Percentiles rank a stretch among this genome's conserved stretches.
Conservation (phyloP, 2,888 invertebrate genomes). For the Eupithecia inturbata region DNA sequence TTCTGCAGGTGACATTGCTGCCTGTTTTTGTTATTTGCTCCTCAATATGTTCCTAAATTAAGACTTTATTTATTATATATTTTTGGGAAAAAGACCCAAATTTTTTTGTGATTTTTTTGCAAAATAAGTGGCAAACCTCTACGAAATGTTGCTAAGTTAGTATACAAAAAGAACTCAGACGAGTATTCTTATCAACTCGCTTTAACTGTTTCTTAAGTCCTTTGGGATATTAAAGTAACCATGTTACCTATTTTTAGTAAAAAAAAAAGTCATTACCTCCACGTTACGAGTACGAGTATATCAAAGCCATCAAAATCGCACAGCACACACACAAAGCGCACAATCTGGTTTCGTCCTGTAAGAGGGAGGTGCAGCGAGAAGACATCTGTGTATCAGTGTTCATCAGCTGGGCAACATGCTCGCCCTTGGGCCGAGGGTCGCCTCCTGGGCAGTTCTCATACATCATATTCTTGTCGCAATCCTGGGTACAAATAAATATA, state of each 20-base stretch:
- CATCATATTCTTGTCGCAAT: conserved; percentile 69
- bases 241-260: background rate
- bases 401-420: conserved; percentile 56
- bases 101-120: no score
- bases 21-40: no score
- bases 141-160: no score
- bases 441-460: conserved; percentile 70
- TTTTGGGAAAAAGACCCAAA: no score
- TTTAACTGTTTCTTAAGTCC: no score
- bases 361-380: background rate
- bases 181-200: no score
- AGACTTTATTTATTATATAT: no score
- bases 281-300: background rate
- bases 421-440: conserved; percentile 64
- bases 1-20: no score
- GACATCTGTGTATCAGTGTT: conserved; percentile 22
- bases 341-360: background rate
- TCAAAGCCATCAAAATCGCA: background rate
- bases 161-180: no score
- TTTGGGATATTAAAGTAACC: no score
- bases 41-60: no score
- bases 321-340: background rate
- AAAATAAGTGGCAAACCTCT: no score
- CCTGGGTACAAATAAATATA: conserved; percentile 49
- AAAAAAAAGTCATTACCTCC: background rate